Conservation (phyloP, 2,797 vertebrate species). For the Neomorphus geoffroyi region DNA sequence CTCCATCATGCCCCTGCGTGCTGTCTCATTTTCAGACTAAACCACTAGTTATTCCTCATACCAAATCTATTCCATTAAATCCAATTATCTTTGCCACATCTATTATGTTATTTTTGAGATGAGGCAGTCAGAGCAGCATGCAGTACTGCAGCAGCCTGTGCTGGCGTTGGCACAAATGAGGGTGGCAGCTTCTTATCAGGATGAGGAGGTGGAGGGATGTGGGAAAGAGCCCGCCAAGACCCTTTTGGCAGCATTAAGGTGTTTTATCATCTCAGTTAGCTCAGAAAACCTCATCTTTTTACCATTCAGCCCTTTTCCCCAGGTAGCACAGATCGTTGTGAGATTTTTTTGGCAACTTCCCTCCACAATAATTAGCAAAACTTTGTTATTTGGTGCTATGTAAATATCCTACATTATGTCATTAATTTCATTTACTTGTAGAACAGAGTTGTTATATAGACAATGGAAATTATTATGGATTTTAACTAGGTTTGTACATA, state of each 20-base stretch:
- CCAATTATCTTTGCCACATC: background rate
- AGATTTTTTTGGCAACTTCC: background rate
- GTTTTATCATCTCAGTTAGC: constrained; percentile 4
- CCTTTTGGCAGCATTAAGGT: background rate
- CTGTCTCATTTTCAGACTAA: background rate
- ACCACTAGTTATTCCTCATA: background rate
- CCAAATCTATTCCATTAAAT: background rate
- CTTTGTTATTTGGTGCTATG: background rate
- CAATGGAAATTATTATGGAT: background rate
- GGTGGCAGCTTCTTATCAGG: background rate
- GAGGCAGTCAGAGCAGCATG: background rate
- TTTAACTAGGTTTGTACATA: background rate
- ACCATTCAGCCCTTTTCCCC: background rate
- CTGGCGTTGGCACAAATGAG: background rate
- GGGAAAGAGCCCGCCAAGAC: background rate
- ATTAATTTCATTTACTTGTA: background rate
- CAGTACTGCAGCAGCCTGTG: background rate
- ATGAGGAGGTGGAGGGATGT: background rate
- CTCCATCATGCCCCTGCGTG: background rate
- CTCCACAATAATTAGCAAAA: background rate
- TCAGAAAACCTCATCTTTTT: background rate
- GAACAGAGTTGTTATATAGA: background rate
- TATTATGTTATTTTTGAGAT: background rate
- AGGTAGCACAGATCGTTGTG: background rate
- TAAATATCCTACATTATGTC: background rate